A percentile compares a stretch with the other conserved stretches of the same genome.
Conservation (phyloP, 2,888 invertebrate species). For the Suillia variegata region DNA sequence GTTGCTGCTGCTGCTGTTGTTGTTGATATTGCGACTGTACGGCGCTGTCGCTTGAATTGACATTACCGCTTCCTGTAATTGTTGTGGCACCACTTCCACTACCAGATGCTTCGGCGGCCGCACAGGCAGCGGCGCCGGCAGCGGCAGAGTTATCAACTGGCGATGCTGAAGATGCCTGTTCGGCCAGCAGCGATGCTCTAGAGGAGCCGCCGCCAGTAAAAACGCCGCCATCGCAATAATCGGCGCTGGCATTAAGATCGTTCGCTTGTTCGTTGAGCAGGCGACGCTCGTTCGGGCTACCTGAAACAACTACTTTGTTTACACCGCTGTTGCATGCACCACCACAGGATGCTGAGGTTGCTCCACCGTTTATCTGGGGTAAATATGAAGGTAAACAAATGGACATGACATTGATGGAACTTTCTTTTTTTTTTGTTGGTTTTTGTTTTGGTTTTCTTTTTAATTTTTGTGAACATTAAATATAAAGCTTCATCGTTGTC, state of each 20-base stretch:
- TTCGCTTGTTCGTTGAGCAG: constrained; percentile 24
- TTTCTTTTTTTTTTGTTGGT: too few relatives aligned
- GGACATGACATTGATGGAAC: constrained; percentile 47
- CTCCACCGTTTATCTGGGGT: constrained; percentile 52
- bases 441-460: too few relatives aligned
- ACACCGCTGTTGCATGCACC: constrained; percentile 26
- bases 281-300: constrained; percentile 34
- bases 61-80: constrained; percentile 31
- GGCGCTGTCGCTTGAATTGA: background rate
- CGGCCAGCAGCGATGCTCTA: constrained; percentile 12
- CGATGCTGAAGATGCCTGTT: constrained; percentile 31
- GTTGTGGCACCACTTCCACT: constrained; percentile 36
- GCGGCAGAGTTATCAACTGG: constrained; percentile 24
- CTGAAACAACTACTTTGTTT: constrained; percentile 39
- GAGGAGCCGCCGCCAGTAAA: constrained; percentile 24
- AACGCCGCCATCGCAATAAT: constrained; percentile 10
- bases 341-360: constrained; percentile 28
- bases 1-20: constrained; percentile 34
- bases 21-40: constrained; percentile 17
- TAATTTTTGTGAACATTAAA: background rate
- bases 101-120: constrained; percentile 25
- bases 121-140: too few relatives aligned
- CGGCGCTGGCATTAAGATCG: constrained; percentile 10
- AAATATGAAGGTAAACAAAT: constrained; percentile 49
- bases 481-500: background rate